Evolutionary conservation across 2,113 vertebrate species (phyloP).

Genomic region (Stigmatopora argus): DNA sequence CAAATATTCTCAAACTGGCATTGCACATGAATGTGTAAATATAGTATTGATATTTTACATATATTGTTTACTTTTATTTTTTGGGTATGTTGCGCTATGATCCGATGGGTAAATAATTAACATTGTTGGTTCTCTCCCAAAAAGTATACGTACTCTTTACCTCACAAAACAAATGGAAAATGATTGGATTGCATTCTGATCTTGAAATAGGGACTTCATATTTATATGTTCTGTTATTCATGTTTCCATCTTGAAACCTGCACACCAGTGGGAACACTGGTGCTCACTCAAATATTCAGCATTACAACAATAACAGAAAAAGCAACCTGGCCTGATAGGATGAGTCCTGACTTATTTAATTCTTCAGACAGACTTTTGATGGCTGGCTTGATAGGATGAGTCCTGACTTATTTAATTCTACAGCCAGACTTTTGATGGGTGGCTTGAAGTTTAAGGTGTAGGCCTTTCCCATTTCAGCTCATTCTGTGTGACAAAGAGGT

Average conservation of each 20-base stretch:
- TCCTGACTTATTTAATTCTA: no score
- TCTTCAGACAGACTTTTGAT: slow-evolving; percentile 25
- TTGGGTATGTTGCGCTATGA: neutral
- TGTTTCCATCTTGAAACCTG: slow-evolving; percentile 41
- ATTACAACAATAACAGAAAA: slow-evolving; percentile 24
- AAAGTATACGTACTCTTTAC: neutral
- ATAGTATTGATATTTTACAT: no score
- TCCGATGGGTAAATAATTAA: neutral
- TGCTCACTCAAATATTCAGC: slow-evolving; percentile 15
- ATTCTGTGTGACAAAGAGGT: slow-evolving; percentile 39
- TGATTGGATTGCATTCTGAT: neutral
- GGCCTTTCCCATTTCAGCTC: slow-evolving; percentile 26
- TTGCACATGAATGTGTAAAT: neutral
- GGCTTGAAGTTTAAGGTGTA: slow-evolving; percentile 23
- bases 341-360: slow-evolving; percentile 33
- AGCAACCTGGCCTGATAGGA: slow-evolving; percentile 29
- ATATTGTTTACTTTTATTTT: neutral
- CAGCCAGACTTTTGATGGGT: no score
- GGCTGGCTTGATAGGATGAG: slow-evolving; percentile 26
- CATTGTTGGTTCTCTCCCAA: neutral
- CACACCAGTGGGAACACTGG: slow-evolving; percentile 4
- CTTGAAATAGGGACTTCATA: neutral
- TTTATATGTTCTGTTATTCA: slow-evolving; percentile 9
- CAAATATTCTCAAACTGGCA: neutral
- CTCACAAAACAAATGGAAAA: slow-evolving; percentile 1